Conservation (phyloP, 2,888 invertebrate species). For the Leptarthrus brevirostris region DNA sequence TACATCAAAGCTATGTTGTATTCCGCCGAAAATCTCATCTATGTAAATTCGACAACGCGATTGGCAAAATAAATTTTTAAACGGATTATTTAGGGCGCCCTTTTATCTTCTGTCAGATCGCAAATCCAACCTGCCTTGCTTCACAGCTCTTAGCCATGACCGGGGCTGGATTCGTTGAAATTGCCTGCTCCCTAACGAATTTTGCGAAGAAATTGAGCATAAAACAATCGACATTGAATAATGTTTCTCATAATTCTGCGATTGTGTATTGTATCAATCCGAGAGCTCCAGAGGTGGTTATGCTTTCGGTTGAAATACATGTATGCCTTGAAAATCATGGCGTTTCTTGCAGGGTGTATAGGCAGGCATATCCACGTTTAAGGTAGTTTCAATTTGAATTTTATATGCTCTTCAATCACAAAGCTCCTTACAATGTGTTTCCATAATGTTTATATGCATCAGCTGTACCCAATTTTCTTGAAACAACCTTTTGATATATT, state of each 20-base stretch:
- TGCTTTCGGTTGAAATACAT: not conserved
- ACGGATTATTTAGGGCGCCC: constrained; percentile 14
- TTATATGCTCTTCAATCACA: not conserved
- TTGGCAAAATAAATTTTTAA: constrained; percentile 27
- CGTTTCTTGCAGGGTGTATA: not conserved
- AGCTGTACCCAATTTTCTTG: not conserved
- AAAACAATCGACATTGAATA: constrained; percentile 20
- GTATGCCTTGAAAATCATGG: not conserved
- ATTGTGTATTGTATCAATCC: not conserved
- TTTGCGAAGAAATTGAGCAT: constrained; percentile 1
- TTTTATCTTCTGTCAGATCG: not conserved
- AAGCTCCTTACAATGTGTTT: too few species aligned
- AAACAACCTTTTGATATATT: too few species aligned
- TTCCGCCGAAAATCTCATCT: constrained; percentile 40
- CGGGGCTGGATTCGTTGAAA: not conserved
- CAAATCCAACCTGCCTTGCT: too few species aligned
- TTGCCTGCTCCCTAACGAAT: not conserved
- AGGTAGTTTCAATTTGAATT: not conserved
- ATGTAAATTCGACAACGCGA: constrained; percentile 46
- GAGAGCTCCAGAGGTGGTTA: not conserved
- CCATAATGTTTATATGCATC: not conserved
- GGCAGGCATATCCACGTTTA: too few species aligned
- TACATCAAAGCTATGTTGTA: constrained; percentile 22
- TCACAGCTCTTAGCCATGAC: too few species aligned
- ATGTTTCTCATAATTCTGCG: constrained; percentile 23